These are phyloP conservation scores for Agraylea sexmaculata DNA, from an alignment of 1,140 invertebrate genomes.

Conservation along the genomic window DNA sequence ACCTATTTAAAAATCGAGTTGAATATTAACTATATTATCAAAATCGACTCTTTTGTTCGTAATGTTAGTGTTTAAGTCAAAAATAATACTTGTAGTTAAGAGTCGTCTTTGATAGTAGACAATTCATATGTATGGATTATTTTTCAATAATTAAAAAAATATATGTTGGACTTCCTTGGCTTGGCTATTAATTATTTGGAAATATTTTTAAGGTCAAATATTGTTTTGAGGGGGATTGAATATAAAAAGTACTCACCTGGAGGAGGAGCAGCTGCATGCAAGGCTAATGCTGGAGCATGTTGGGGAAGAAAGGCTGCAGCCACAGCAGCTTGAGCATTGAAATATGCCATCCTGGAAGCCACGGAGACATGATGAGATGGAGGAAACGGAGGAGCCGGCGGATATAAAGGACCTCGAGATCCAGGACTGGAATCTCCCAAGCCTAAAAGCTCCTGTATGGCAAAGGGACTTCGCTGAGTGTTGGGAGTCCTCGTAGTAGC, in stretches of 20 bases:
- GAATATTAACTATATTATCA: too few relatives aligned
- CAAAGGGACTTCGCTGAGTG: constrained; percentile 80
- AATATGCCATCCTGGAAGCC: constrained; percentile 69
- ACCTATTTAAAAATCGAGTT: too few relatives aligned
- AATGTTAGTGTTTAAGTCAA: too few relatives aligned
- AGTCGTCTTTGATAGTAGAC: too few relatives aligned
- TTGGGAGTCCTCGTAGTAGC: constrained; percentile 29
- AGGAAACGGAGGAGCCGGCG: constrained; percentile 36
- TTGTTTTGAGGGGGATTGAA: too few relatives aligned
- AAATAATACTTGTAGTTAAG: too few relatives aligned
- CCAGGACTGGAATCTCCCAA: constrained; percentile 42
- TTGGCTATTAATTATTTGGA: too few relatives aligned
- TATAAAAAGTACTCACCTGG: constrained; percentile 37
- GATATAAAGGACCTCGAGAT: constrained; percentile 32
- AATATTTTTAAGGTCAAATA: too few relatives aligned
- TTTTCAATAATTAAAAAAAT: too few relatives aligned
- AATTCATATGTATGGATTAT: too few relatives aligned
- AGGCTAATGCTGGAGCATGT: constrained; percentile 31
- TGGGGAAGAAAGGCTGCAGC: constrained; percentile 73
- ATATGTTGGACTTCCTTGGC: too few relatives aligned
- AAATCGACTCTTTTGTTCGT: too few relatives aligned
- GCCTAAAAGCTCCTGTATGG: constrained; percentile 81
- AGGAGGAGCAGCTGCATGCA: constrained; percentile 29
- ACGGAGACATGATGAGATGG: constrained; percentile 48
- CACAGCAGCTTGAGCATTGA: constrained; percentile 78